A percentile compares a stretch with the other conserved stretches of the same genome.
These are phyloP conservation scores for Epirrhoe tristata DNA, from an alignment of 2,888 invertebrate species.

Conservation along the genomic window DNA sequence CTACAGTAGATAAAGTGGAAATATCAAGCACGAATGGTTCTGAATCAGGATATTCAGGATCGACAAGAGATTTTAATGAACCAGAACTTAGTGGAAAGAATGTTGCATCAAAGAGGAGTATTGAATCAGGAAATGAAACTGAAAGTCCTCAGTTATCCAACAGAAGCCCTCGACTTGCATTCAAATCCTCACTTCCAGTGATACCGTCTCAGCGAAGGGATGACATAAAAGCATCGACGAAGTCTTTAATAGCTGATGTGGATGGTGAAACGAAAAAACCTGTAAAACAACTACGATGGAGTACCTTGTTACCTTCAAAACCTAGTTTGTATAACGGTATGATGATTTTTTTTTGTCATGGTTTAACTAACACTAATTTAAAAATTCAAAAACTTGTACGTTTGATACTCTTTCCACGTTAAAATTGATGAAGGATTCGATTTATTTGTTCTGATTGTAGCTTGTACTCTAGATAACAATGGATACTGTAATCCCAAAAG, in stretches of 20 bases:
- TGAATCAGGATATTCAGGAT: conserved; percentile 66
- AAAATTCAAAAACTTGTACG: not conserved
- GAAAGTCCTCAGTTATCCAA: conserved; percentile 40
- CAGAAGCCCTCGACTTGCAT: conserved; percentile 42
- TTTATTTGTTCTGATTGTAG: too few relatives aligned
- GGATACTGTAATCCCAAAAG: too few relatives aligned
- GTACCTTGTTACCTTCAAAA: conserved; percentile 60
- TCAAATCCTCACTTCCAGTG: conserved; percentile 60
- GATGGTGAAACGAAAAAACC: conserved; percentile 51
- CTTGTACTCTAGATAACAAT: too few relatives aligned
- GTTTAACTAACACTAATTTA: not conserved
- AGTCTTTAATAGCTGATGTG: conserved; percentile 56
- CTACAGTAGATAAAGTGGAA: conserved; percentile 52
- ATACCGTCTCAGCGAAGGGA: conserved; percentile 50
- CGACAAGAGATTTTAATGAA: conserved; percentile 56
- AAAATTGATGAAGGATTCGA: too few relatives aligned
- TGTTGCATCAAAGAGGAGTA: conserved; percentile 34
- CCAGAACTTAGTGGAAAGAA: conserved; percentile 45
- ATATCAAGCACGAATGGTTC: conserved; percentile 62
- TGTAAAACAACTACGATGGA: conserved; percentile 67
- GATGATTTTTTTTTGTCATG: not conserved
- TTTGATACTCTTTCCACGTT: too few relatives aligned
- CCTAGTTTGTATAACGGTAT: conserved; percentile 53
- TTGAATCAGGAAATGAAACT: conserved; percentile 38
- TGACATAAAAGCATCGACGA: conserved; percentile 53